phyloP scores from a whole-genome alignment of 2,888 invertebrate genomes.

The Sabellastarte sp. region DNA sequence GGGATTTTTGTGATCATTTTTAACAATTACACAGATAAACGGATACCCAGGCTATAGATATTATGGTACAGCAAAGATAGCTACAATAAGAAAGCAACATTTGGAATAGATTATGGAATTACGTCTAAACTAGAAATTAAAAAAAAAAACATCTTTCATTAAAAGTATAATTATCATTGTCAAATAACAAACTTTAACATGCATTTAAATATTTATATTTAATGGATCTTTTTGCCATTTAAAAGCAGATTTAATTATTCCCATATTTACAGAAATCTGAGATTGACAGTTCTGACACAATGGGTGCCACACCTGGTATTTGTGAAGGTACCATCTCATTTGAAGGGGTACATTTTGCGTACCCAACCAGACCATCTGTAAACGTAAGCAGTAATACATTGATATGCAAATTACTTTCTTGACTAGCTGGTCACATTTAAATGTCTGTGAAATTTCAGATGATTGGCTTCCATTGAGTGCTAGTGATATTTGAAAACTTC shows the following conservation, averaged over 20 bases:
- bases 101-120: background rate
- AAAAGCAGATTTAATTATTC: background rate
- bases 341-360: constrained; percentile 35
- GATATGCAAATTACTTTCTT: too few species aligned
- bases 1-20: too few species aligned
- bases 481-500: too few species aligned
- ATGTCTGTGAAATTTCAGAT: too few species aligned
- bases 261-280: constrained; percentile 19
- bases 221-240: background rate
- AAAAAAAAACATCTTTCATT: background rate
- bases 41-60: too few species aligned
- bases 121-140: background rate
- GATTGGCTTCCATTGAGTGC: too few species aligned
- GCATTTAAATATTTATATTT: background rate
- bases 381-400: background rate
- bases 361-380: background rate
- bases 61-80: too few species aligned
- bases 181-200: background rate
- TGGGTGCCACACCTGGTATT: constrained; percentile 56
- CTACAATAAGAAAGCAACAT: too few species aligned
- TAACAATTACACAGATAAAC: too few species aligned
- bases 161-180: background rate
- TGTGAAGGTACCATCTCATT: constrained; percentile 51
- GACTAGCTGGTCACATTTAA: too few species aligned
- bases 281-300: constrained; percentile 60